These are phyloP conservation scores for Tridacna crocea DNA, from an alignment of 2,888 invertebrate genomes.

Conservation along the genomic window DNA sequence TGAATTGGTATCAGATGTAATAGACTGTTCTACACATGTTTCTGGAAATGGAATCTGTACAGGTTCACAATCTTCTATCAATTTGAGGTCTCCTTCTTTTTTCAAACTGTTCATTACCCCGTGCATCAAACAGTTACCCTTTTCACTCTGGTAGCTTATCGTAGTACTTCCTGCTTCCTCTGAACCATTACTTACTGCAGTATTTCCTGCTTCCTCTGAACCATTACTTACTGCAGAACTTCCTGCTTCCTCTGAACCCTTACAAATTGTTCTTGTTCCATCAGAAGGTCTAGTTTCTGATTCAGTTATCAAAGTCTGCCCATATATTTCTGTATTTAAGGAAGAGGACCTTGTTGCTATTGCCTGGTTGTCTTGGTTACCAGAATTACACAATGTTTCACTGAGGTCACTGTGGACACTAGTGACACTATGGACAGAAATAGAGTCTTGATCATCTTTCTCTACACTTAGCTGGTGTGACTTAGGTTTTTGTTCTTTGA, in stretches of 20 bases:
- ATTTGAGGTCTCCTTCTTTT: no score
- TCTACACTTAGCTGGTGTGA: not conserved
- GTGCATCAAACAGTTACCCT: no score
- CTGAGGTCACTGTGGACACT: constrained; percentile 44
- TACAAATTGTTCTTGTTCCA: not conserved
- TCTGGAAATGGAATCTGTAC: not conserved
- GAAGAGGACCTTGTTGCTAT: not conserved
- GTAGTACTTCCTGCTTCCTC: no score
- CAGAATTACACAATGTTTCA: constrained; percentile 11
- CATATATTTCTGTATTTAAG: no score
- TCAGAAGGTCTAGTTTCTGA: no score
- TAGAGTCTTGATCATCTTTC: constrained; percentile 37
- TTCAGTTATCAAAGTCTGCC: no score
- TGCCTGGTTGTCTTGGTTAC: not conserved
- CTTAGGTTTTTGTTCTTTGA: not conserved
- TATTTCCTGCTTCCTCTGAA: no score
- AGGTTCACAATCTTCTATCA: no score
- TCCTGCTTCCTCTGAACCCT: no score
- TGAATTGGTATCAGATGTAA: not conserved
- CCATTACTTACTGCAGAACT: no score
- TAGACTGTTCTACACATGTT: not conserved
- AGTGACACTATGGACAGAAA: constrained; percentile 49
- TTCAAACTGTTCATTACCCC: no score
- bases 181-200: not conserved
- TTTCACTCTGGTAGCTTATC: no score